A percentile compares a stretch with the other conserved stretches of the same genome.
Evolutionary conservation across 2,113 vertebrate genomes (phyloP).

Genomic region (Quiscalus mexicanus): DNA sequence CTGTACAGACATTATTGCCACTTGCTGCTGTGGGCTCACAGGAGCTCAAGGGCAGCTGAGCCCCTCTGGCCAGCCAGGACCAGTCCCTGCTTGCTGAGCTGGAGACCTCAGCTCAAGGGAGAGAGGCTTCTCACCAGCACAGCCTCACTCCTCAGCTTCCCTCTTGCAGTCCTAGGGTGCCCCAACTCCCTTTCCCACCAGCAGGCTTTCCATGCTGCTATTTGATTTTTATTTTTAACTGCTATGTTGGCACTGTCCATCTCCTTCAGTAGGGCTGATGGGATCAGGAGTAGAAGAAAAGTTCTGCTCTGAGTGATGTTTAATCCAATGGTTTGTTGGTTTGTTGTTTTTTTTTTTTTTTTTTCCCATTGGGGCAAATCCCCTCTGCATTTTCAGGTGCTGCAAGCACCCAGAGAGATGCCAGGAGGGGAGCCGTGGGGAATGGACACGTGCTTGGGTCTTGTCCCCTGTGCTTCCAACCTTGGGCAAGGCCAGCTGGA

Average conservation of each 20-base stretch:
- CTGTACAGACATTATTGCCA: neutral
- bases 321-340: neutral
- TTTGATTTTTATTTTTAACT: neutral
- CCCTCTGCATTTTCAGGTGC: neutral
- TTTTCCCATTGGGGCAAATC: neutral
- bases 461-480: neutral
- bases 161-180: neutral
- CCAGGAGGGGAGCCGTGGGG: neutral
- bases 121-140: neutral
- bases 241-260: neutral
- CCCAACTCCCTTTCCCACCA: neutral
- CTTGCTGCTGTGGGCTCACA: neutral
- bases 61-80: neutral
- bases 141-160: neutral
- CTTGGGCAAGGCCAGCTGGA: neutral
- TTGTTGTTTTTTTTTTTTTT: neutral
- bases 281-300: neutral
- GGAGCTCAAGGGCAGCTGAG: neutral
- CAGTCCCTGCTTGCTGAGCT: accelerated
- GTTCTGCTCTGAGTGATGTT: neutral
- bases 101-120: neutral
- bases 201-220: constrained; percentile 40
- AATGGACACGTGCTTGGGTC: neutral
- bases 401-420: neutral
- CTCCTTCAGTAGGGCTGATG: neutral